Evolutionary conservation across 2,888 invertebrate genomes (phyloP), one percentile per base, ranked within the genome.

Genomic region (Rhopalosiphum nymphaeae): DNA sequence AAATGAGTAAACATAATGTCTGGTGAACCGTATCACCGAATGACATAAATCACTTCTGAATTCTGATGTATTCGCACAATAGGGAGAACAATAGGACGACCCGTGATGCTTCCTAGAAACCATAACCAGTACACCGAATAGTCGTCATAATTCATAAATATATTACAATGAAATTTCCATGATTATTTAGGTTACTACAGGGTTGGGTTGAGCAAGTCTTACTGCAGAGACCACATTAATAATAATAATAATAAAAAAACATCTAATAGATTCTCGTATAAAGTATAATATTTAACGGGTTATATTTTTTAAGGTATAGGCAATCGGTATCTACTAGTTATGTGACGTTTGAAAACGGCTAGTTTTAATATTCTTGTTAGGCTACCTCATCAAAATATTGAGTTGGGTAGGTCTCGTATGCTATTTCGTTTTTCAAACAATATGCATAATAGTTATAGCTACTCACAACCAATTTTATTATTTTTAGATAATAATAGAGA

Each of bases 51-150:
- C 89, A 89, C 84, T 84, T 57, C 85, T 44, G 49, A 90, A 78
- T 88, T 88, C 87, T 67, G 44, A n/a, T 46, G 3, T 49, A n/a
- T 56, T 84, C 78, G 42, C 86, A 56, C 46, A 61, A 93, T 53
- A 53, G 42, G 88, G 11, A 89, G 84, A 93, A 93, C 93, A 93
- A 93, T 93, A 44, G 85, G 90, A 93, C 46, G 36, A 91, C 84
- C 85, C n/a, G 89, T 42, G 89, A 84, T 86, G 85, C 36, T 93
- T 93, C 93, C 85, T 90, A 93, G 93, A 93, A 93, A 46, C 78
- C 56, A 36, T 78, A 53, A 13, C 46, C 67, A 67, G 67, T 67
- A 61, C 25, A 56, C 56, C 46, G 88, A 92, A 92, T 53, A 67
- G 93, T 61, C 61, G 61, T 90, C 89, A 56, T 85, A 90, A 93